Conservation (phyloP, 2,888 invertebrate genomes). For the Perdita meconis region DNA sequence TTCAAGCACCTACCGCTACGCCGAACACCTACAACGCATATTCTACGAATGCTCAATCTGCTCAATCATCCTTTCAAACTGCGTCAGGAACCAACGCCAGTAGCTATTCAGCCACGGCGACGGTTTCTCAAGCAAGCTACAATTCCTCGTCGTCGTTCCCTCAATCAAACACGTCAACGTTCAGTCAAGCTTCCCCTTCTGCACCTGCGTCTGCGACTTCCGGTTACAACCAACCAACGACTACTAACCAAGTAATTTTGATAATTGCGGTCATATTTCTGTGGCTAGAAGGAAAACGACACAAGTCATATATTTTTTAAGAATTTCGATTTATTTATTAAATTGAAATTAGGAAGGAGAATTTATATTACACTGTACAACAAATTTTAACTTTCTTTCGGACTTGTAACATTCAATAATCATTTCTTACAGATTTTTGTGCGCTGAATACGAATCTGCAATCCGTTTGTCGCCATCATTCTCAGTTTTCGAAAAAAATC, state of each 20-base stretch:
- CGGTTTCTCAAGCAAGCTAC: conserved; percentile 80
- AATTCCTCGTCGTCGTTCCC: conserved; percentile 79
- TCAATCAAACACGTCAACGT: conserved; percentile 80
- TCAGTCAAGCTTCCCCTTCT: conserved; percentile 81
- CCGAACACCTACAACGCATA: conserved; percentile 83
- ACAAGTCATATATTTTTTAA: too few relatives aligned
- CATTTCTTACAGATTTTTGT: too few relatives aligned
- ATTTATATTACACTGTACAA: not conserved
- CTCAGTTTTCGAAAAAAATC: too few relatives aligned
- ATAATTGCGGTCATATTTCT: not conserved
- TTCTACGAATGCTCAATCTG: conserved; percentile 84
- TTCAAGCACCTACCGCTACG: conserved; percentile 83
- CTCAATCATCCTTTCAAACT: conserved; percentile 85
- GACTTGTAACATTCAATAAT: too few relatives aligned
- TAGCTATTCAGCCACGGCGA: conserved; percentile 79
- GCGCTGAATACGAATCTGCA: too few relatives aligned
- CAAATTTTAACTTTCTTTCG: too few relatives aligned
- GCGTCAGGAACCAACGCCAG: conserved; percentile 84
- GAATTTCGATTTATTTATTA: too few relatives aligned
- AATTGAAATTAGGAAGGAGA: not conserved
- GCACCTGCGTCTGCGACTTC: conserved; percentile 77
- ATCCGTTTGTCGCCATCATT: too few relatives aligned
- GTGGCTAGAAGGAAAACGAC: not conserved
- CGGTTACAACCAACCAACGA: conserved; percentile 80
- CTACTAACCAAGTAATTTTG: conserved; percentile 79